Base-by-base conservation (phyloP, 2,888 invertebrate genomes). In the Pyrgus malvae region DNA sequence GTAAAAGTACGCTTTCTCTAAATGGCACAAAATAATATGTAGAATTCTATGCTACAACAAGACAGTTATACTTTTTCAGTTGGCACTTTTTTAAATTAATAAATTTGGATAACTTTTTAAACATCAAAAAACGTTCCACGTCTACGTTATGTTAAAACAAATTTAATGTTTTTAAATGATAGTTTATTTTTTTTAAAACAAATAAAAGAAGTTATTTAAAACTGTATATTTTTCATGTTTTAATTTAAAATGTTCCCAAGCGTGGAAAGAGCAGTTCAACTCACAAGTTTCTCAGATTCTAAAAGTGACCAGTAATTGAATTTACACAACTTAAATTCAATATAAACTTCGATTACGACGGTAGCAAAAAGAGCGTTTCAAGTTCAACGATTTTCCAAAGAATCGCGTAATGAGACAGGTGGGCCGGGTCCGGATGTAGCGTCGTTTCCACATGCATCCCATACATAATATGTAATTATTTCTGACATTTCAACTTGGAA, bases 1-100 rank as follows among this genome's bases (percentile, higher is more conserved):
- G 45, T 27, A 41, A 46, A 49, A 55, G 54, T 55, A 6, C 12
- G 23, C 54, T 55, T 55, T 55, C 54, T 48, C 54, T 25, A 35
- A 55, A 48, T 55, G 33, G 40, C 42, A 48, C 25, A 35, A 33
- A 50, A 33, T 21, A 23, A 4, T 27, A 40, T 12, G 11, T 11
- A 12, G 21, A 40, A 21, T 6, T 23, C 23, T 23, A 23, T 6
- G 3, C 4, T n/a, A n/a, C n/a, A n/a, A n/a, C n/a, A n/a, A n/a
- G n/a, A n/a, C n/a, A n/a, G n/a, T n/a, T 23, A 23, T 23, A 23
- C 23, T 23, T 23, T 23, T n/a, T n/a, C n/a, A n/a, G n/a, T n/a
- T n/a, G n/a, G n/a, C n/a, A n/a, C n/a, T n/a, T n/a, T n/a, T n/a
- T n/a, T n/a, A n/a, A n/a, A n/a, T n/a, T n/a, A n/a, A n/a, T n/a